Percentiles rank a stretch among this genome's conserved stretches.
Evolutionary conservation across 2,888 invertebrate genomes (phyloP).

Genomic region (Gandaritis pyraliata): DNA sequence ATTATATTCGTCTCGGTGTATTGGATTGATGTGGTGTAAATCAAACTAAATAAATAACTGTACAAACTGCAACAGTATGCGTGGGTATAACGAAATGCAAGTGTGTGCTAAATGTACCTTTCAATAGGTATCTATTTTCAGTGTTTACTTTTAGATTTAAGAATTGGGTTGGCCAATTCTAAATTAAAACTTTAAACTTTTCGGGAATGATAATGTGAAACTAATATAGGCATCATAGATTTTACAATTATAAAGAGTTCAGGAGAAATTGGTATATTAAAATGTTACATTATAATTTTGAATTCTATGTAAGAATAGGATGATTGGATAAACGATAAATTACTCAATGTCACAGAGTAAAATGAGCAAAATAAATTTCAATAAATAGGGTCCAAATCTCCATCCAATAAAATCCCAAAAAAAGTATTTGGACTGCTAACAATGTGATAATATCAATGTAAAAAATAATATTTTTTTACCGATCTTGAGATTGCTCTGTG

Average conservation of each 20-base stretch:
- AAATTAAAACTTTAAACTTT: constrained; percentile 55
- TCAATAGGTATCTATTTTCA: constrained; percentile 51
- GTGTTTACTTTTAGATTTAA: constrained; percentile 54
- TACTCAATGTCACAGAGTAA: constrained; percentile 74
- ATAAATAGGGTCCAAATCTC: constrained; percentile 81
- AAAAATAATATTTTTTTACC: constrained; percentile 70
- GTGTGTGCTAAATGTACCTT: constrained; percentile 53
- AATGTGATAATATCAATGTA: constrained; percentile 71
- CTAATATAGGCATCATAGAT: constrained; percentile 70
- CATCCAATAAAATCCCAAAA: constrained; percentile 74
- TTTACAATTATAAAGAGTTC: constrained; percentile 63
- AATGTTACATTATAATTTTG: constrained; percentile 70
- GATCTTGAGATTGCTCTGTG: constrained; percentile 72
- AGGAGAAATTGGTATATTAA: constrained; percentile 68
- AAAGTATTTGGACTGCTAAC: constrained; percentile 71
- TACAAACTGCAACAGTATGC: constrained; percentile 54
- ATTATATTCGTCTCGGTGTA: constrained; percentile 63
- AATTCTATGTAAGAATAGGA: constrained; percentile 69
- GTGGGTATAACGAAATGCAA: constrained; percentile 45
- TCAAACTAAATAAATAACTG: constrained; percentile 47
- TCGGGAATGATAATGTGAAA: constrained; percentile 65
- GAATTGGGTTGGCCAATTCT: constrained; percentile 60
- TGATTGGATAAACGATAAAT: constrained; percentile 60
- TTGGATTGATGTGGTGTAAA: constrained; percentile 60
- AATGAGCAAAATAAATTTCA: constrained; percentile 63